Conservation (phyloP, 2,888 invertebrate species). For the Phoenoteleia sp. region DNA sequence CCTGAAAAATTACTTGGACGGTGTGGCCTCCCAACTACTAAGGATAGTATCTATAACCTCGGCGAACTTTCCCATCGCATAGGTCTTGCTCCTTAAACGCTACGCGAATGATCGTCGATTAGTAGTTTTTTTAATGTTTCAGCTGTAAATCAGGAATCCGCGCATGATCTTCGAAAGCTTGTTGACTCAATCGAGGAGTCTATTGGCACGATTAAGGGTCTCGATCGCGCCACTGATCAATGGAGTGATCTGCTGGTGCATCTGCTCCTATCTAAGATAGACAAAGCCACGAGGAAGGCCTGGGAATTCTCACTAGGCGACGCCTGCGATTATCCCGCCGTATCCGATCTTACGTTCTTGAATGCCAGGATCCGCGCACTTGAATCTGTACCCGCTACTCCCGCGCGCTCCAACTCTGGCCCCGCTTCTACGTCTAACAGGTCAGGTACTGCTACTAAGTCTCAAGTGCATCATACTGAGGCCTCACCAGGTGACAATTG, state of each 20-base stretch:
- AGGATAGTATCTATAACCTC: background rate
- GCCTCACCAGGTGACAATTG: background rate
- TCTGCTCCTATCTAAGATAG: background rate
- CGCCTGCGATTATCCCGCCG: background rate
- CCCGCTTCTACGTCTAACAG: background rate
- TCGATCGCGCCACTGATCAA: background rate
- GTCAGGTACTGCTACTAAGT: background rate
- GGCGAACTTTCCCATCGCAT: background rate
- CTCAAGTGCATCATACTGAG: background rate
- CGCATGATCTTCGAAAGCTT: background rate
- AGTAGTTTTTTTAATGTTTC: background rate
- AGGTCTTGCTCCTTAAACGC: background rate
- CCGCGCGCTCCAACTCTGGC: background rate
- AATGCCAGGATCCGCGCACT: background rate
- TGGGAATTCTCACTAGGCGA: background rate
- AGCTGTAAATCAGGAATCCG: background rate
- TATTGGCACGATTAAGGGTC: background rate
- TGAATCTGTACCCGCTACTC: background rate
- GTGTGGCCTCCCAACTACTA: background rate
- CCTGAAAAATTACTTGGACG: background rate
- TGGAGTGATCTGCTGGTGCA: conserved; percentile 17
- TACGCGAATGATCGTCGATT: background rate
- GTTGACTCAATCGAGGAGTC: background rate
- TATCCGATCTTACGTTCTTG: background rate
- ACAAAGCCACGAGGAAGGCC: conserved; percentile 3